Evolutionary conservation across 2,113 vertebrate species (phyloP).

Genomic region (Gnathonemus longibarbis): DNA sequence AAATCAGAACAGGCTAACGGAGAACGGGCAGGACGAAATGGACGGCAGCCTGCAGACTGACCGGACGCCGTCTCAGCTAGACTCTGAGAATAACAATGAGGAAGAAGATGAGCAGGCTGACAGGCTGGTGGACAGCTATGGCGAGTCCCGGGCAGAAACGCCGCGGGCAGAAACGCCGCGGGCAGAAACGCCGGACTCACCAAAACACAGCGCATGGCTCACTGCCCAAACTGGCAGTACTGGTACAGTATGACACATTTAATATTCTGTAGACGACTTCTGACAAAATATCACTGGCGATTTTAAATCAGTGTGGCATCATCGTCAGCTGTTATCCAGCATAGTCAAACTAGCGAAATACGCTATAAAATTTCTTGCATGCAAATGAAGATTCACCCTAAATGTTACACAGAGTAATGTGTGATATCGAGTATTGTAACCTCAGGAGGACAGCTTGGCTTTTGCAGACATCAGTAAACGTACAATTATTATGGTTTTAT

Average conservation of each 20-base stretch:
- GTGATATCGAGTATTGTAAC: background rate
- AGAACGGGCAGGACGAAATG: conserved; percentile 25
- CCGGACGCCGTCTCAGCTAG: conserved; percentile 16
- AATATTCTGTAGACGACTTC: background rate
- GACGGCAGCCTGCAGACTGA: background rate
- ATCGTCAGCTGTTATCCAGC: background rate
- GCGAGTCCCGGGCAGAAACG: conserved; percentile 49
- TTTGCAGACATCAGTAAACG: background rate
- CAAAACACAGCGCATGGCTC: conserved; percentile 43
- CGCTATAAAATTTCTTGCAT: background rate
- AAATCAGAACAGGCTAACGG: conserved; percentile 37
- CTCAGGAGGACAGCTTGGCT: background rate
- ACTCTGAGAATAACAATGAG: conserved; percentile 37
- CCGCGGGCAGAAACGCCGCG: conserved; percentile 45
- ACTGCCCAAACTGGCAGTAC: background rate
- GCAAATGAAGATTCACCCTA: background rate
- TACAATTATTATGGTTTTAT: background rate
- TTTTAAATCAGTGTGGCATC: background rate
- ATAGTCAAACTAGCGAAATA: background rate
- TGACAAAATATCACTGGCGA: background rate
- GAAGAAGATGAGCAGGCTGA: conserved; percentile 42
- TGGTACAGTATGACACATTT: background rate
- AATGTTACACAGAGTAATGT: background rate
- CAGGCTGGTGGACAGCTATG: conserved; percentile 41
- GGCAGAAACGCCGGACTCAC: conserved; percentile 53